These are phyloP conservation scores for Apistogramma diplotaenia DNA, from an alignment of 2,113 vertebrate species.

Conservation along the genomic window DNA sequence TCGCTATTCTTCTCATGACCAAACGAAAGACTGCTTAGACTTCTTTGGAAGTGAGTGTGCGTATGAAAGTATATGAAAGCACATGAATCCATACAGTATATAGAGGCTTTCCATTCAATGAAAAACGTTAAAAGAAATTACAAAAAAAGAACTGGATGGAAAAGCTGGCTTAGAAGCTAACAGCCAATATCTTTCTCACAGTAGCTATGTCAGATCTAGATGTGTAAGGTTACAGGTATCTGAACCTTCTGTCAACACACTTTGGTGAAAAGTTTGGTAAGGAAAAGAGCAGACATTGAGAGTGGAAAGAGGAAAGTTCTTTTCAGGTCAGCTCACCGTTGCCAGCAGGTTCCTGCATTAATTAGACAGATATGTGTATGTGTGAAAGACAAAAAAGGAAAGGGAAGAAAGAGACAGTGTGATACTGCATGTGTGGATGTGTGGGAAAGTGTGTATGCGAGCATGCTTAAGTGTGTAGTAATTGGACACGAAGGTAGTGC, in stretches of 20 bases:
- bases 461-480: constrained; percentile 20
- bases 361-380: constrained; percentile 46
- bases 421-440: constrained; percentile 13
- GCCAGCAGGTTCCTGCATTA: constrained; percentile 59
- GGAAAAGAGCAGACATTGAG: constrained; percentile 42
- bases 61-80: neutral
- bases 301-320: constrained; percentile 42
- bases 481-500: constrained; percentile 15
- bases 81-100: neutral
- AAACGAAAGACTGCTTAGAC: neutral
- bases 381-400: neutral
- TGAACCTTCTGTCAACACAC: constrained; percentile 43
- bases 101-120: constrained; percentile 8
- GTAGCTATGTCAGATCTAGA: constrained; percentile 2
- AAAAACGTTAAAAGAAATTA: neutral
- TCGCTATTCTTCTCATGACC: neutral
- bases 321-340: constrained; percentile 50
- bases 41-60: too few species aligned
- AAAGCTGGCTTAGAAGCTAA: neutral
- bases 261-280: constrained; percentile 50
- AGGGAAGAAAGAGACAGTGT: neutral
- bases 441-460: neutral
- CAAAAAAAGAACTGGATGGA: neutral
- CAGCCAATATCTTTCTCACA: neutral
- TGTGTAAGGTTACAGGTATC: constrained; percentile 41